Percentiles rank a stretch among this genome's conserved stretches.
Conservation (phyloP, 2,113 vertebrate genomes). For the Willisornis vidua region DNA sequence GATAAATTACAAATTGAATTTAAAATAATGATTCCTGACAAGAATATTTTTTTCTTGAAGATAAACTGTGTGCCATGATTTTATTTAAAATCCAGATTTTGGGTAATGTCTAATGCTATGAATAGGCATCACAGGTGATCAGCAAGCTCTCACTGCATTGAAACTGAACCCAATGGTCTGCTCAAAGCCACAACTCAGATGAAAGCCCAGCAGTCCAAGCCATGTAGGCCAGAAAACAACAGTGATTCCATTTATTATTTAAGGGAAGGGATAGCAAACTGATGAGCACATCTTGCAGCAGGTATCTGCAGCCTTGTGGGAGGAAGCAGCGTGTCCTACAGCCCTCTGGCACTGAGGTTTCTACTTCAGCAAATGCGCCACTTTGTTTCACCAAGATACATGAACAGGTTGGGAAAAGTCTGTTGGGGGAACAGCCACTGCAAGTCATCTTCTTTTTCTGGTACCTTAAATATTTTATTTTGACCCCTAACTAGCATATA, state of each 20-base stretch:
- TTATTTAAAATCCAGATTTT: background rate
- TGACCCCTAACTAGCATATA: background rate
- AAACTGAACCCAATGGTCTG: background rate
- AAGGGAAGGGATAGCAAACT: background rate
- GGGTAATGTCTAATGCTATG: background rate
- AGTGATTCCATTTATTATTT: background rate
- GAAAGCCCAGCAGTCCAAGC: background rate
- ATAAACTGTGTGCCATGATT: background rate
- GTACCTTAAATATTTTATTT: conserved; percentile 34
- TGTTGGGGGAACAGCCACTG: background rate
- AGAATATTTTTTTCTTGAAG: background rate
- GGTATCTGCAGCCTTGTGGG: background rate
- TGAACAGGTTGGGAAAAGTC: background rate
- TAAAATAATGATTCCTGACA: background rate
- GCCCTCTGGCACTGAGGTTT: background rate
- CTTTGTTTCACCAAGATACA: background rate
- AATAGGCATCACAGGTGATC: background rate
- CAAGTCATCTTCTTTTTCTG: background rate
- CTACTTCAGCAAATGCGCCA: background rate
- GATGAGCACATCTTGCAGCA: background rate
- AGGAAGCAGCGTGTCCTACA: background rate
- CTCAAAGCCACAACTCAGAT: background rate
- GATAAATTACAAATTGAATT: background rate
- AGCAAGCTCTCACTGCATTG: background rate
- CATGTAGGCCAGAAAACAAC: background rate